These are phyloP conservation scores for Rhinopomastus cyanomelas DNA, from an alignment of 2,113 vertebrate species.

Conservation along the genomic window DNA sequence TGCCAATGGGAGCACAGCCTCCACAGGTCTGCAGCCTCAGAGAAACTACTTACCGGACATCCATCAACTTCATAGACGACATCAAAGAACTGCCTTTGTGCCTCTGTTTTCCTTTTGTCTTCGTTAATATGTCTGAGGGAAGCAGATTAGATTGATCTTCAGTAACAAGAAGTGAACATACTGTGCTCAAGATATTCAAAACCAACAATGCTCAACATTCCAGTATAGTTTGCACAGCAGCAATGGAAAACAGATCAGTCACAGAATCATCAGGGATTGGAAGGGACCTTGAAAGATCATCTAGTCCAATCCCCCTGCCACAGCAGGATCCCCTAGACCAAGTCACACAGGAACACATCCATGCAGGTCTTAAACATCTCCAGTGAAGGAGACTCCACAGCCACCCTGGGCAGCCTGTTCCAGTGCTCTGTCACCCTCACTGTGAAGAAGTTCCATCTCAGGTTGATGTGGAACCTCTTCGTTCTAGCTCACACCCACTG, in stretches of 20 bases:
- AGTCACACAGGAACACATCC: no score
- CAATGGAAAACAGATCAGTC: neutral
- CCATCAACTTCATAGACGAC: conserved; percentile 98
- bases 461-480: no score
- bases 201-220: neutral
- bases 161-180: neutral
- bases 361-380: no score
- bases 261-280: no score
- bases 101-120: conserved; percentile 98
- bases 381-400: no score
- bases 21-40: neutral
- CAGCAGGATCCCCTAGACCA: no score
- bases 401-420: no score
- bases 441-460: no score
- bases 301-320: no score
- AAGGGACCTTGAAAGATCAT: no score
- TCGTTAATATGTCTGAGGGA: conserved; percentile 93
- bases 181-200: neutral
- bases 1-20: neutral
- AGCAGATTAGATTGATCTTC: neutral
- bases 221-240: neutral
- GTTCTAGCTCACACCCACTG: no score
- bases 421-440: no score
- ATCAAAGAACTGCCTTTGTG: conserved; percentile 97
- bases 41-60: conserved; percentile 88